Percentiles rank a stretch among this genome's conserved stretches.
Evolutionary conservation across 2,113 vertebrate genomes (phyloP).

Genomic region (Triplophysa dalaica): DNA sequence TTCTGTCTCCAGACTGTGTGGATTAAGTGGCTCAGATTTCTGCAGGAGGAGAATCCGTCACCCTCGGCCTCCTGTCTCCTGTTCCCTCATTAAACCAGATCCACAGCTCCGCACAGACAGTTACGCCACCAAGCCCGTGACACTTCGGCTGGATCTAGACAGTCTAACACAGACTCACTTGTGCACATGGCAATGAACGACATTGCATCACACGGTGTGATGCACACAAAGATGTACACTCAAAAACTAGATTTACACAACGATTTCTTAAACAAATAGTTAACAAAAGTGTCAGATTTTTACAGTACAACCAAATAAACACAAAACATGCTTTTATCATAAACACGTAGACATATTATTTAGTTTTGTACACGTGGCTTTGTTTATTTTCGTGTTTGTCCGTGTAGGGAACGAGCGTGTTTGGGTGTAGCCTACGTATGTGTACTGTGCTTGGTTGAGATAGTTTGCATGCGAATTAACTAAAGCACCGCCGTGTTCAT

Average conservation of each 20-base stretch:
- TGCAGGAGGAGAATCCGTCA: conserved; percentile 40
- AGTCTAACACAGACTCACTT: conserved; percentile 37
- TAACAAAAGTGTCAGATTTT: background rate
- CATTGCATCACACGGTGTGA: conserved; percentile 13
- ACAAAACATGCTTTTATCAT: background rate
- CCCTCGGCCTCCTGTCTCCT: conserved; percentile 32
- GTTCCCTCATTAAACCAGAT: conserved; percentile 57
- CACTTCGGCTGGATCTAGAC: conserved; percentile 16
- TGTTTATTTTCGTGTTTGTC: conserved; percentile 27
- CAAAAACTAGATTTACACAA: background rate
- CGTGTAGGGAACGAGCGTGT: background rate
- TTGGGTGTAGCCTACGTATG: background rate
- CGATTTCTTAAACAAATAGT: background rate
- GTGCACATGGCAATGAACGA: conserved; percentile 25
- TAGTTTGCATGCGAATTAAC: conserved; percentile 15
- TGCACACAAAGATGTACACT: background rate
- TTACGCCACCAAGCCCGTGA: conserved; percentile 35
- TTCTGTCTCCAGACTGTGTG: conserved; percentile 9
- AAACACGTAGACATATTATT: conserved; percentile 12
- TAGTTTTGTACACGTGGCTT: too few species aligned
- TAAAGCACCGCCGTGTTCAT: conserved; percentile 58
- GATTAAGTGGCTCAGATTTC: background rate
- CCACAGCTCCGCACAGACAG: conserved; percentile 39
- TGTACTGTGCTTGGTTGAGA: conserved; percentile 4
- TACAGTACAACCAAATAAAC: conserved; percentile 10